A percentile compares a stretch with the other conserved stretches of the same genome.
Conservation (phyloP, 1,140 invertebrate species). For the Drosophila sproati region DNA sequence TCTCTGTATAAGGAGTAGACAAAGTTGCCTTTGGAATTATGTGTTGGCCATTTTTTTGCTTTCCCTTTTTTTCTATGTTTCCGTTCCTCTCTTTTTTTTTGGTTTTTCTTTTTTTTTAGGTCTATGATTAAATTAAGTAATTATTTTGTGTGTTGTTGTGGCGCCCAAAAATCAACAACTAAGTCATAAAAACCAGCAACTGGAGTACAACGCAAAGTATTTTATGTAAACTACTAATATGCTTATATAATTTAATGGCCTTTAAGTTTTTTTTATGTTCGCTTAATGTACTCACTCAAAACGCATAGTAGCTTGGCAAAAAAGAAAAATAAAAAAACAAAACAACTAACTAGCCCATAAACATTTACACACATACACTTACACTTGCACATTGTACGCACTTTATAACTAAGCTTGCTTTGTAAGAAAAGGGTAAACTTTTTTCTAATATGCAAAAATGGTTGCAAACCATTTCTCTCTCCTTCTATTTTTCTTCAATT, state of each 20-base stretch:
- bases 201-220: slow-evolving; percentile 5
- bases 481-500: slow-evolving; percentile 19
- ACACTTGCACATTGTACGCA: slow-evolving; percentile 32
- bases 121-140: slow-evolving; percentile 81
- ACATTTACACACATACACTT: slow-evolving; percentile 15
- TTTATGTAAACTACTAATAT: slow-evolving; percentile 50
- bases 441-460: slow-evolving; percentile 67
- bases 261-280: slow-evolving; percentile 25
- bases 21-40: slow-evolving; percentile 34
- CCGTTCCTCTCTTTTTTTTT: slow-evolving; percentile 18
- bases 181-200: slow-evolving; percentile 30
- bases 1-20: slow-evolving; percentile 69
- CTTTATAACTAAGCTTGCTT: slow-evolving; percentile 53
- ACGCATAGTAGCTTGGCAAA: slow-evolving; percentile 60
- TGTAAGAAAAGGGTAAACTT: slow-evolving; percentile 43
- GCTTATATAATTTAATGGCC: slow-evolving; percentile 53
- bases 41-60: slow-evolving; percentile 26
- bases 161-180: slow-evolving; percentile 50
- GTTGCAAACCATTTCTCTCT: slow-evolving; percentile 39
- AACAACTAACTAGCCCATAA: slow-evolving; percentile 57
- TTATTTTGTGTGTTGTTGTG: slow-evolving; percentile 64
- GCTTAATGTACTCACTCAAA: slow-evolving; percentile 35
- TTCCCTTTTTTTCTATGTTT: slow-evolving; percentile 12
- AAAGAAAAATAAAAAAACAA: not conserved
- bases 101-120: slow-evolving; percentile 46